Conservation (phyloP, 2,113 vertebrate genomes). For the Mesocricetus auratus region DNA sequence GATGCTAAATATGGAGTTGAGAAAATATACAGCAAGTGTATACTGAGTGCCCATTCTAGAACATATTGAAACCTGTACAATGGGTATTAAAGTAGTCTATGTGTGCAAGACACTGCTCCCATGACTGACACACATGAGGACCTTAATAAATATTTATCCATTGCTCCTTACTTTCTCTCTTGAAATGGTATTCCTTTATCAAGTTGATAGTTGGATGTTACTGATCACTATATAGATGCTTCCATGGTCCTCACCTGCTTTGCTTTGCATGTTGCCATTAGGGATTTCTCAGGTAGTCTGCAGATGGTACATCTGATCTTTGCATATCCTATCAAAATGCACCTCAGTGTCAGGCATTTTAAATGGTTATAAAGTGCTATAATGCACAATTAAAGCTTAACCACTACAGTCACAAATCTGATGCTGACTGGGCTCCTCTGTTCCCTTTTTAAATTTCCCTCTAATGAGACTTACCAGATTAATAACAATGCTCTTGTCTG, state of each 20-base stretch:
- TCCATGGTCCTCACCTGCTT: neutral
- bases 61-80: neutral
- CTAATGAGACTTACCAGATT: neutral
- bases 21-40: neutral
- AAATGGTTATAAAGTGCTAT: neutral
- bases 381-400: neutral
- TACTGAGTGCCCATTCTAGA: neutral
- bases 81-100: neutral
- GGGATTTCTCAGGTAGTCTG: neutral
- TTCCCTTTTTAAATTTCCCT: neutral
- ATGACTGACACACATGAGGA: neutral
- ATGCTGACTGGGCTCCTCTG: neutral
- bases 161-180: neutral
- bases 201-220: neutral
- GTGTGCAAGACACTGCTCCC: neutral
- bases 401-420: neutral
- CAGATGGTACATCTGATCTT: neutral
- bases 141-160: neutral
- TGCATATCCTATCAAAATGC: neutral
- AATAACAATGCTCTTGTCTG: neutral
- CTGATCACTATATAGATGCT: fast-evolving
- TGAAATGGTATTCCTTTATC: neutral
- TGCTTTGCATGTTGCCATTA: neutral
- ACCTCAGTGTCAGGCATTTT: neutral
- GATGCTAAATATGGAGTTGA: neutral